Evolutionary conservation across 2,797 vertebrate genomes (phyloP).

Genomic region (Paedocypris micromegethes): DNA sequence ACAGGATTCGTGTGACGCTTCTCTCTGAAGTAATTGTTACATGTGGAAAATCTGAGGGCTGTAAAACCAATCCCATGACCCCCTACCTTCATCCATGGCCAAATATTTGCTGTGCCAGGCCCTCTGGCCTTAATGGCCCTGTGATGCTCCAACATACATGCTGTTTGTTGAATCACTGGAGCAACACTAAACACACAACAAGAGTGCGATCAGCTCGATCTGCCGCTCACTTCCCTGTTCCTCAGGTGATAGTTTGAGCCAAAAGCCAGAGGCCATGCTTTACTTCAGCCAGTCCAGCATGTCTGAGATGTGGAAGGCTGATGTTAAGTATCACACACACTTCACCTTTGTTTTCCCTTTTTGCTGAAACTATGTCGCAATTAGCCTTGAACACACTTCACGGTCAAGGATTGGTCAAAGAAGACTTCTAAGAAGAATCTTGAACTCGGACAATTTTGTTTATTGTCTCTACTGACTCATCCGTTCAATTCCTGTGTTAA

Average conservation of each 20-base stretch:
- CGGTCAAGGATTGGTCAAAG: not conserved
- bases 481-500: too few relatives aligned
- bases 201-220: not conserved
- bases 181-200: constrained; percentile 18
- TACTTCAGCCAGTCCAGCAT: not conserved
- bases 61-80: constrained; percentile 43
- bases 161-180: constrained; percentile 9
- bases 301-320: not conserved
- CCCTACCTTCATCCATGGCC: constrained; percentile 44
- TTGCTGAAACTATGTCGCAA: not conserved
- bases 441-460: too few relatives aligned
- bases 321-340: not conserved
- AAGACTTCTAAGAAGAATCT: too few relatives aligned
- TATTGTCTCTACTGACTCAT: too few relatives aligned
- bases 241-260: too few relatives aligned
- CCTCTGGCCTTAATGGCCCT: constrained; percentile 30
- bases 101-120: constrained; percentile 61
- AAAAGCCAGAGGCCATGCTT: too few relatives aligned
- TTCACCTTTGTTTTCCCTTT: not conserved
- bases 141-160: constrained; percentile 29
- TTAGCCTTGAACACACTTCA: not conserved
- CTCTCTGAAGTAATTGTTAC: constrained; percentile 13
- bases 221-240: not conserved
- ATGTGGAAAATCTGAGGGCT: constrained; percentile 53
- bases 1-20: constrained; percentile 44